Evolutionary conservation across 2,113 vertebrate species (phyloP), one percentile per base, ranked within the genome.

Genomic region (Cettia cetti): DNA sequence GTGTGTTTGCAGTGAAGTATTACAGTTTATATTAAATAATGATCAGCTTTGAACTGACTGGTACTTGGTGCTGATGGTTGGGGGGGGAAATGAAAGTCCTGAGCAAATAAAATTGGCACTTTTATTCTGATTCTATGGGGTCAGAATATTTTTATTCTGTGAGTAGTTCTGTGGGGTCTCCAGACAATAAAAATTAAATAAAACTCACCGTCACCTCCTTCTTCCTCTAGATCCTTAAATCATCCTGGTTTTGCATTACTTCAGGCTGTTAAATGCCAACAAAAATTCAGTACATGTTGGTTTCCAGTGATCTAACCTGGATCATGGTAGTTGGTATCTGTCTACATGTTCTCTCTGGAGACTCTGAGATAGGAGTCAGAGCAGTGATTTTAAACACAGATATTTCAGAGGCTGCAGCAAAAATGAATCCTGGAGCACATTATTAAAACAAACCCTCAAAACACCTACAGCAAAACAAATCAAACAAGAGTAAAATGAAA

Each of bases 221-320:
- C 18, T 77, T 45, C 31, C 11, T 59, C n/a, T 69, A 52, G 35
- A 57, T 56, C 24, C 15, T 79, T 88, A 3, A 1, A 39, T 17
- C 18, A 11, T 72, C 12, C 31, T 45, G 7, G 3, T 28, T 57
- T 60, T 69, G 10, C 14, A 23, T 66, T 64, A 18, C 16, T 47
- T 50, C 13, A 7, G 12, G 33, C 27, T 79, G 42, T 33, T 54
- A 59, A 89, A 66, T 37, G 70, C 52, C 57, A 64, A 16, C 3
- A 37, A 16, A 72, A 39, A 30, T 30, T 63, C 7, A 11, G 22
- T 11, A 1, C 0, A 0, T 19, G 10, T 42, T 60, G 53, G 13
- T 77, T 90, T 80, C 37, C 44, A 79, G 37, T 31, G 37, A 30
- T 56, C 30, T 12, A 21, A 12, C 37, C 45, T 35, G 15, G n/a